phyloP scores from a whole-genome alignment of 2,888 invertebrate species.

The Incurvaria masculella region DNA sequence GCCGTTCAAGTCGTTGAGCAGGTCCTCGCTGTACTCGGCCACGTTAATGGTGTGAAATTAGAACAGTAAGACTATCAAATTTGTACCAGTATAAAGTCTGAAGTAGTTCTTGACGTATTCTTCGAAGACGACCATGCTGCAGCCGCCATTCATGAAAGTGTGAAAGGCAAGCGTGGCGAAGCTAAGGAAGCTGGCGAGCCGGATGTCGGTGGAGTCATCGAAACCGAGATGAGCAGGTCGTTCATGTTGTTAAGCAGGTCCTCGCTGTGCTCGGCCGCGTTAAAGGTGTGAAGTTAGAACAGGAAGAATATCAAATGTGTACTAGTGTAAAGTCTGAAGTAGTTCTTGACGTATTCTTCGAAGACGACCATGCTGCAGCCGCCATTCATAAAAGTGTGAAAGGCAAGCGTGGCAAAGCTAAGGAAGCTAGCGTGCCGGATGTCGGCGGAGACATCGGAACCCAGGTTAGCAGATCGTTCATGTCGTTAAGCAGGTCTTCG shows the following conservation, averaged over 20 bases:
- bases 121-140: constrained; percentile 62
- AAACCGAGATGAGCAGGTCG: constrained; percentile 30
- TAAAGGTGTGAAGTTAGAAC: no score
- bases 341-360: constrained; percentile 67
- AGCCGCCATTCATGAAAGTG: constrained; percentile 47
- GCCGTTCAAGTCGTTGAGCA: constrained; percentile 56
- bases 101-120: constrained; percentile 69
- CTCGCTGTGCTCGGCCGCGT: constrained; percentile 56
- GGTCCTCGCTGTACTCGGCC: constrained; percentile 46
- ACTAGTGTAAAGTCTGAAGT: constrained; percentile 70
- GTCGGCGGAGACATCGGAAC: constrained; percentile 31
- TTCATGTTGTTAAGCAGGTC: constrained; percentile 57
- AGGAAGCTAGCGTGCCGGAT: constrained; percentile 55
- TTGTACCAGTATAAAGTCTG: constrained; percentile 68
- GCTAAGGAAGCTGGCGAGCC: constrained; percentile 54
- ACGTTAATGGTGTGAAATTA: constrained; percentile 69
- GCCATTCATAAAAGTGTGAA: constrained; percentile 48
- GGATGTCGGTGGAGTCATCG: constrained; percentile 59
- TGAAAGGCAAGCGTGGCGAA: constrained; percentile 58
- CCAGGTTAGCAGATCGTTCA: constrained; percentile 33
- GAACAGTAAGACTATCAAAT: constrained; percentile 62
- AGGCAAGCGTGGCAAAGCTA: constrained; percentile 56
- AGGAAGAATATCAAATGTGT: no score
- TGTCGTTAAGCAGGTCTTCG: constrained; percentile 48
- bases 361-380: constrained; percentile 61